Percentiles rank a stretch among this genome's conserved stretches.
Evolutionary conservation across 2,888 invertebrate genomes (phyloP).

Genomic region (Drosophila merina): DNA sequence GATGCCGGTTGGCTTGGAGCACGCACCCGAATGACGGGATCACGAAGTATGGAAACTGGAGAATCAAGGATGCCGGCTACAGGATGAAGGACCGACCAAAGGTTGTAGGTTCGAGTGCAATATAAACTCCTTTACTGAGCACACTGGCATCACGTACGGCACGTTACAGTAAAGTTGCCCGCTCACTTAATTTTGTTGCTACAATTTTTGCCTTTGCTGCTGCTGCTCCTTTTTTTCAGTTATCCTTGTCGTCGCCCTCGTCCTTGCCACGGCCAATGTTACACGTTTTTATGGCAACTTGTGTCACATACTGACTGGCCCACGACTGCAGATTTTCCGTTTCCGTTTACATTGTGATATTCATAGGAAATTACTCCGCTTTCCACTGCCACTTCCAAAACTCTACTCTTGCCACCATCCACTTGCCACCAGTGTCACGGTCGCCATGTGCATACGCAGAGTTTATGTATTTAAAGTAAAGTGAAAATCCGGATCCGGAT

Average conservation of each 20-base stretch:
- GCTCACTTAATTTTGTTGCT: conserved; percentile 64
- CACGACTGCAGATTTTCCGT: conserved; percentile 36
- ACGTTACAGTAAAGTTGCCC: conserved; percentile 71
- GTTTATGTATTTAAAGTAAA: conserved; percentile 2
- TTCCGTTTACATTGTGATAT: conserved; percentile 31
- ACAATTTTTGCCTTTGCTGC: conserved; percentile 27
- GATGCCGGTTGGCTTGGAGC: conserved; percentile 62
- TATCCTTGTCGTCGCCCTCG: neutral
- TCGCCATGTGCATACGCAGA: conserved; percentile 2
- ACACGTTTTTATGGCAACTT: conserved; percentile 68
- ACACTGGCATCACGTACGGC: conserved; percentile 62
- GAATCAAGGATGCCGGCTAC: conserved; percentile 1
- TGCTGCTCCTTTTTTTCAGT: neutral
- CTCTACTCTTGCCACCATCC: neutral
- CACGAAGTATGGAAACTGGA: conserved; percentile 9
- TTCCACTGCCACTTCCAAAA: neutral
- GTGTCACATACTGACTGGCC: conserved; percentile 47
- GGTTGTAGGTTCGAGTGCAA: conserved; percentile 7
- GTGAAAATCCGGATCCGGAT: conserved; percentile 2
- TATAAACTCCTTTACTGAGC: conserved; percentile 16
- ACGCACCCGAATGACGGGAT: conserved; percentile 27
- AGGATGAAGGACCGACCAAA: neutral
- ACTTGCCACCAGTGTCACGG: neutral
- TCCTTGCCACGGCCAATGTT: conserved; percentile 40
- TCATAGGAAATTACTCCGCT: conserved; percentile 29